Conservation (phyloP, 2,888 invertebrate genomes). For the Octonoba sinensis region DNA sequence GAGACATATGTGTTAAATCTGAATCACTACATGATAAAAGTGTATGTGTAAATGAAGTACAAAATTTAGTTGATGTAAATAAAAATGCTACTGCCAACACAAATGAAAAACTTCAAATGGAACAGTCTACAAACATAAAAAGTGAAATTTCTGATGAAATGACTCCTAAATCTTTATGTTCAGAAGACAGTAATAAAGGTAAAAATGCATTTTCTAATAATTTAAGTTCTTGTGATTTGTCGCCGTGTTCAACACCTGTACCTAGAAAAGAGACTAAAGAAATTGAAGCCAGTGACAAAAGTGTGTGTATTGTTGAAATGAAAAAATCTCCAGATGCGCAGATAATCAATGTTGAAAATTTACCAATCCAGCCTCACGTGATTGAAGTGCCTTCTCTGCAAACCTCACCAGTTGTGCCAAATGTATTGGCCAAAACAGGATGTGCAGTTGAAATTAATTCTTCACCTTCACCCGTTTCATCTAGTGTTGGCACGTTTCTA, state of each 20-base stretch:
- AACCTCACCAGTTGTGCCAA: conserved; percentile 55
- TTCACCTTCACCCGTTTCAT: conserved; percentile 47
- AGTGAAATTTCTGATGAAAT: conserved; percentile 18
- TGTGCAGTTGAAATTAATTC: conserved; percentile 44
- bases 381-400: conserved; percentile 65
- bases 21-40: conserved; percentile 21
- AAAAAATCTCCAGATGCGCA: conserved; percentile 62
- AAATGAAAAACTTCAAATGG: conserved; percentile 23
- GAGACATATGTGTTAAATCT: conserved; percentile 24
- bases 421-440: conserved; percentile 38
- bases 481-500: conserved; percentile 33
- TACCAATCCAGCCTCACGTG: conserved; percentile 62
- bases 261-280: conserved; percentile 49
- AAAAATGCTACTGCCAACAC: conserved; percentile 53
- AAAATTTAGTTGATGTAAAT: conserved; percentile 60
- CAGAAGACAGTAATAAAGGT: conserved; percentile 30
- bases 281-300: conserved; percentile 26
- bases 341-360: conserved; percentile 62
- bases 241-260: conserved; percentile 43
- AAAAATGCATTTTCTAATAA: conserved; percentile 58
- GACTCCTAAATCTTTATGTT: conserved; percentile 25
- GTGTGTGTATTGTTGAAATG: conserved; percentile 36
- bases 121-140: conserved; percentile 42
- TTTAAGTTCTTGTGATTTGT: conserved; percentile 44
- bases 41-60: conserved; percentile 55